A percentile compares a stretch with the other conserved stretches of the same genome.
Evolutionary conservation across 2,888 invertebrate species (phyloP).

Genomic region (Epinotia demarniana): DNA sequence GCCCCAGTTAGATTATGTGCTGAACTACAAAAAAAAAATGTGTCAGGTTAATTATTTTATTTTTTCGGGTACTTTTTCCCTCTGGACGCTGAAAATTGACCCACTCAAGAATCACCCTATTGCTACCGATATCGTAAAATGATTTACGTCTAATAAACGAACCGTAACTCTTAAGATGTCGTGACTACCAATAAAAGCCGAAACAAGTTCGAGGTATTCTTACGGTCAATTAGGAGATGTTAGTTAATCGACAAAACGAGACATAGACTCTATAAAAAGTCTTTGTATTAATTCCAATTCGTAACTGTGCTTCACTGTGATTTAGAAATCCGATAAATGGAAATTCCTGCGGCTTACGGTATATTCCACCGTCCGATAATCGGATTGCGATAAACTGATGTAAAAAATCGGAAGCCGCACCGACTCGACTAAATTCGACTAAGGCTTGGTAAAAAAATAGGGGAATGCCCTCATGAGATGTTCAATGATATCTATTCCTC

Average conservation of each 20-base stretch:
- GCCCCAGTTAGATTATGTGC: no score
- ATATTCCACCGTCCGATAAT: constrained; percentile 76
- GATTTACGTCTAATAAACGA: constrained; percentile 8
- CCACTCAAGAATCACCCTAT: no score
- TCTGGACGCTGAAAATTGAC: no score
- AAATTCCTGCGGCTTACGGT: constrained; percentile 73
- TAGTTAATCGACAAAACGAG: constrained; percentile 35
- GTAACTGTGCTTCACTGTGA: constrained; percentile 57
- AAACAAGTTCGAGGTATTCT: constrained; percentile 43
- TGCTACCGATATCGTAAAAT: constrained; percentile 9
- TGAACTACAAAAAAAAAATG: no score
- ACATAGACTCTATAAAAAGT: constrained; percentile 46
- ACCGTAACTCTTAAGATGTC: constrained; percentile 39
- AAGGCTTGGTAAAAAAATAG: constrained; percentile 64
- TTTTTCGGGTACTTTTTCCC: no score
- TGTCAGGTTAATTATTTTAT: no score
- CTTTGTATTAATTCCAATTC: constrained; percentile 53
- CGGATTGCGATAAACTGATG: constrained; percentile 71
- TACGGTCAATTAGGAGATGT: constrained; percentile 40
- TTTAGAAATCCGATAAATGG: constrained; percentile 68
- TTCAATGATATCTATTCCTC: constrained; percentile 1
- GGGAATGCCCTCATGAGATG: constrained; percentile 16
- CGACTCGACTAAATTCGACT: constrained; percentile 64
- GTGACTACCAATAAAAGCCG: constrained; percentile 49
- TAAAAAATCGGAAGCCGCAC: constrained; percentile 64